Evolutionary conservation across 2,113 vertebrate species (phyloP), one percentile per base, ranked within the genome.

Genomic region (Brachirus orientalis): DNA sequence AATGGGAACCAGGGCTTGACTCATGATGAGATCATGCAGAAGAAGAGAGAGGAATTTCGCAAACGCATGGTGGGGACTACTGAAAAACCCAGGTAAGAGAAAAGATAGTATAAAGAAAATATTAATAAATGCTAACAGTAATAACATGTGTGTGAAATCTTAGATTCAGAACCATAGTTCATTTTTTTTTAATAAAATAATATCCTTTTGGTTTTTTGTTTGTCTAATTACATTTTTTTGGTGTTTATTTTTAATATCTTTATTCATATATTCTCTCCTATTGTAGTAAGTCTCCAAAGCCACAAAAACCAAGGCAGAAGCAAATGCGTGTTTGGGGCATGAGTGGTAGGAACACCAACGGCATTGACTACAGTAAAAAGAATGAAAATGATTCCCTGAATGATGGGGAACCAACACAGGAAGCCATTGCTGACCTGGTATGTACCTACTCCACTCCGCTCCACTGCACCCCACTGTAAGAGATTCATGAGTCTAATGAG

Each of bases 321-420:
- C 93, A 91, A 52, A 96, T 90, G 52, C 94, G 96, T 2, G 93
- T 96, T 35, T 99, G 97, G 98, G 92, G 88, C n/a, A 92, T 92
- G 58, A 90, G 93, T 47, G 94, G 94, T n/a, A 91, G 48, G 63
- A 94, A 90, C 75, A 80, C 91, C 81, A 95, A 95, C 92, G 87
- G 93, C 1, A 92, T 99, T n/a, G 98, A 99, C 88, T 98, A 97
- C 77, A 99, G 97, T 19, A 63, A 90, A 20, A 90, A 86, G 64
- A 91, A 91, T 10, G 84, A 81, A 59, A 77, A 84, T 0, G 45
- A 60, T 64, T 79, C 79, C 54, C 19, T 43, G 19, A 84, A 90
- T 17, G 61, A 66, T 72, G 64, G 84, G 0, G 83, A 78, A 1
- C 74, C 85, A 3, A 88, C 81, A 48, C 90, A 90, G 51, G 94